Evolutionary conservation across 2,797 vertebrate species (phyloP), one percentile per base, ranked within the genome.

Genomic region (Chelmon rostratus): DNA sequence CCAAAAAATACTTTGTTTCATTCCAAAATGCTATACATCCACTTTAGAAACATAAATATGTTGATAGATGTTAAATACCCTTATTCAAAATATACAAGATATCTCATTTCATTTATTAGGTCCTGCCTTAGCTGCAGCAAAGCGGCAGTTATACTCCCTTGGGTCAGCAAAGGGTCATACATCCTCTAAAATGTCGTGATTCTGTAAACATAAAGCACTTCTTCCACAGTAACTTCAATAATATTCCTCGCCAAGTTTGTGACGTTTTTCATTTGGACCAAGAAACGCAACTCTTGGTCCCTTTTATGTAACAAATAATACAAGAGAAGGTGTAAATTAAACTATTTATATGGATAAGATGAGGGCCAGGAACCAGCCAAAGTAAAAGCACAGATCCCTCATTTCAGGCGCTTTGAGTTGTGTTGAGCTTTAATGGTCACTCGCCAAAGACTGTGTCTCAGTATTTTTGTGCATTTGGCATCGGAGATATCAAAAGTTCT

Each of bases 21-120:
- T 87, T 86, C 82, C 65, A 85, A 88, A 90, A 89, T 78, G 79
- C 80, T 88, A 88, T 89, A 89, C 88, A 91, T 93, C 78, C 74
- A 87, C 81, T 92, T 88, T 82, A 87, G 79, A 91, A 91, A 90
- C 87, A 86, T 85, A 88, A 89, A 91, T 93, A 81, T 88, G 68
- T 84, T 37, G 63, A 79, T 77, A 81, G 74, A 70, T 82, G 76
- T 88, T 76, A 73, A 75, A 79, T 83, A 83, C 72, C 76, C 67
- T 84, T 85, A 67, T 79, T 88, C 49, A 90, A 90, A 92, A 89
- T 92, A 91, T 89, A 93, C 83, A 92, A 63, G 68, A 85, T 90
- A 85, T 85, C 79, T 74, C 64, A 72, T 83, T 75, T 85, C 15
- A 78, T 87, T 80, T 82, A 81, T 82, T 73, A 84, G 82, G 70